Evolutionary conservation across 2,113 vertebrate genomes (phyloP).

Genomic region (Hyla sarda): DNA sequence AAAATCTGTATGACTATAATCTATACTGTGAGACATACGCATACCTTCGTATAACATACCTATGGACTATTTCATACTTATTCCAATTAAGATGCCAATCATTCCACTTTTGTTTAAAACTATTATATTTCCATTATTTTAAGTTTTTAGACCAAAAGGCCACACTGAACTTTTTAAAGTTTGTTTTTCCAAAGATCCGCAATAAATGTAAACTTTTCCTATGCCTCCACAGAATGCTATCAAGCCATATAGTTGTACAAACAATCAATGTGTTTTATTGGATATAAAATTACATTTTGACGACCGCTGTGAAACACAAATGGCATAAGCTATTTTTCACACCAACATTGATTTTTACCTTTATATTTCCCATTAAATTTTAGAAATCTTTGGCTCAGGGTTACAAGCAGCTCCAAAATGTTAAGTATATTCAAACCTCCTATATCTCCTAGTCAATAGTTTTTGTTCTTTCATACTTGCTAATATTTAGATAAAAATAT

Average conservation of each 20-base stretch:
- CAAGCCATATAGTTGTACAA: conserved; percentile 71
- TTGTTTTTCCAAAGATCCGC: background rate
- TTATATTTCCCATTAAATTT: conserved; percentile 68
- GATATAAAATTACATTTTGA: conserved; percentile 92
- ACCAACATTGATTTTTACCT: conserved; percentile 80
- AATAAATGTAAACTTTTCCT: conserved; percentile 20
- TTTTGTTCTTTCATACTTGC: background rate
- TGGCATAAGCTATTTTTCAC: conserved; percentile 76
- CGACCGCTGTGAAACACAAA: conserved; percentile 82
- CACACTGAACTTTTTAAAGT: background rate
- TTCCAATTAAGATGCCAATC: no score
- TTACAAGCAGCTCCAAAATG: conserved; percentile 9
- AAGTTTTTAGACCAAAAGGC: background rate
- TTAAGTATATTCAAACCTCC: background rate
- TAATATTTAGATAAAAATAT: background rate
- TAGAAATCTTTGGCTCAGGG: conserved; percentile 62
- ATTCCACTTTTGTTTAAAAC: no score
- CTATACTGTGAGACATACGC: no score
- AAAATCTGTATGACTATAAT: no score
- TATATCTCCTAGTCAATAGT: background rate
- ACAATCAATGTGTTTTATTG: conserved; percentile 87
- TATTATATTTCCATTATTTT: no score
- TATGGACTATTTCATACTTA: no score
- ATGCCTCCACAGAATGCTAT: conserved; percentile 60
- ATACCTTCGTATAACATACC: no score